Evolutionary conservation across 2,113 vertebrate species (phyloP), one percentile per base, ranked within the genome.

Genomic region (Myotis yumanensis): DNA sequence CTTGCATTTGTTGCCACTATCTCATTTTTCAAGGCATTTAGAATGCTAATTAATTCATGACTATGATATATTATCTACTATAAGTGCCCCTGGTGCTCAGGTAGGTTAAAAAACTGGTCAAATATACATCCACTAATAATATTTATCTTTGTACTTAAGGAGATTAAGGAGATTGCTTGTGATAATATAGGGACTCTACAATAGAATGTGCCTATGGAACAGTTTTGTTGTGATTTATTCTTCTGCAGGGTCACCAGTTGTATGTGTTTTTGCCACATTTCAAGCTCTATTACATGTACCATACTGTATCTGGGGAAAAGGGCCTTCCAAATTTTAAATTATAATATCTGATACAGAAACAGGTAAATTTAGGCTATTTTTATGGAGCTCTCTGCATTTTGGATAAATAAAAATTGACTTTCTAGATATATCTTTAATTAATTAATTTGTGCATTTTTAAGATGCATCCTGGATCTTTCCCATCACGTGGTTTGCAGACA

Each of bases 21-120:
- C 23, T 93, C 15, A 9, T 32, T 92, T 59, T 32, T 9, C 37
- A 96, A 97, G 84, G 28, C 46, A 97, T 89, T 97, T 96, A 94
- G 57, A 95, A 85, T 46, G 93, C 16, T 97, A 97, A 97, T 98
- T 98, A 96, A 97, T 97, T 93, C 30, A 80, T 92, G 89, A 59
- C 7, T 89, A 16, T 94, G 48, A 96, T 93, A 64, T 86, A 97
- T 97, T 80, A 95, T 95, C 15, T 52, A 77, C 71, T 91, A 23
- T 89, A 89, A 96, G 85, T 43, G 30, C 35, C 17, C 84, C n/a
- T 82, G 93, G 25, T 92, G 86, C 11, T 37, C 43, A 91, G 25
- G 69, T 77, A 96, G 91, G 72, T 90, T 97, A 91, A 96, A 95
- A 96, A 96, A 93, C 62, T 35, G 80, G 75, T 52, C 64, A 96